Evolutionary conservation across 2,113 vertebrate genomes (phyloP).

Genomic region (Bagarius yarrelli): DNA sequence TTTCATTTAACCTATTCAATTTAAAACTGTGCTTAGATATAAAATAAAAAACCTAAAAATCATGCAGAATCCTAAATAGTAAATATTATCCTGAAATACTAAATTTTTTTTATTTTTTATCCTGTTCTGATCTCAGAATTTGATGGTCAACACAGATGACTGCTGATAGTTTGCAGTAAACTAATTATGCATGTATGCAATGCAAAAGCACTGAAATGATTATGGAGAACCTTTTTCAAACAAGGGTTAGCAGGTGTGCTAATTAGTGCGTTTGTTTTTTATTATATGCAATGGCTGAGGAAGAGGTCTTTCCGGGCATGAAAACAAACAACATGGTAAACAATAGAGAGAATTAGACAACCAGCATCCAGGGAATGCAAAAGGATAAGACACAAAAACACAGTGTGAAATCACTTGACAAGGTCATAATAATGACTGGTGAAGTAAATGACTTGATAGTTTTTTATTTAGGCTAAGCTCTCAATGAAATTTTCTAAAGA

Average conservation of each 20-base stretch:
- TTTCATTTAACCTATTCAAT: background rate
- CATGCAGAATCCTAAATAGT: background rate
- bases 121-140: too few species aligned
- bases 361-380: conserved; percentile 30
- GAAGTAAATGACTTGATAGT: conserved; percentile 23
- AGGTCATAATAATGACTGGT: conserved; percentile 12
- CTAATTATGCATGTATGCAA: background rate
- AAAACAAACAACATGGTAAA: conserved; percentile 14
- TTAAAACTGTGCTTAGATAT: background rate
- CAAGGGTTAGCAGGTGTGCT: conserved; percentile 31
- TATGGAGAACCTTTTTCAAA: background rate
- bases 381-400: conserved; percentile 16
- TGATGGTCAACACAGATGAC: background rate
- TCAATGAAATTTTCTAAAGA: conserved; percentile 14
- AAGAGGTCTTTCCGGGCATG: conserved; percentile 18
- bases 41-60: background rate
- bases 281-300: conserved; percentile 3
- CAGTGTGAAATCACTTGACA: conserved; percentile 7
- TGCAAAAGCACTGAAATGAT: conserved; percentile 9
- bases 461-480: conserved; percentile 16
- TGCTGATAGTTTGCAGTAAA: background rate
- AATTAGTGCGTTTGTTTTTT: conserved; percentile 34
- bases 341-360: conserved; percentile 32
- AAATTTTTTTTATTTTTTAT: too few species aligned
- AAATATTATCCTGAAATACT: background rate